Conservation (phyloP, 92 coral and sea anemone genomes). For the Palythoa heliodiscus region DNA sequence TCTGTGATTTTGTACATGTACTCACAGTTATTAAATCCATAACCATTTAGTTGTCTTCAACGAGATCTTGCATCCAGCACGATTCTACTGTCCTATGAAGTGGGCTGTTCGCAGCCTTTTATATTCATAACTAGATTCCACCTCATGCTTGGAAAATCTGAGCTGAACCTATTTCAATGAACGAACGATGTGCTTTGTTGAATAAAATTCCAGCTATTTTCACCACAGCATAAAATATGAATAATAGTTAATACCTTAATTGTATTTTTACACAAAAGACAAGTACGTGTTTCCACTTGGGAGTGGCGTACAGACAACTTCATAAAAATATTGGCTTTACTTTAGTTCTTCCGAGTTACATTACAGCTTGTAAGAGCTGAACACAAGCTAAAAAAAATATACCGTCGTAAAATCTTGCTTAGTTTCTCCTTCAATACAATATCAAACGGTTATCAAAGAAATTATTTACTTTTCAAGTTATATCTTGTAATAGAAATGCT, state of each 20-base stretch:
- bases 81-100: neutral
- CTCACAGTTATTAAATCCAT: neutral
- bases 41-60: neutral
- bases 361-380: no score
- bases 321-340: no score
- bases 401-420: no score
- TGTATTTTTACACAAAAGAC: neutral
- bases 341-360: no score
- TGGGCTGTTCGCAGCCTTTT: neutral
- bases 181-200: conserved; percentile 17
- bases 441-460: no score
- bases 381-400: no score
- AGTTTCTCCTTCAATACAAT: no score
- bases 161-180: neutral
- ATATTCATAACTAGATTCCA: conserved; percentile 18
- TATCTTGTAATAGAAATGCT: no score
- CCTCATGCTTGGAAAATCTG: conserved; percentile 2
- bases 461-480: no score
- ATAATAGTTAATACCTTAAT: neutral
- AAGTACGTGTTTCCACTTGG: neutral
- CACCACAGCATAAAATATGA: conserved; percentile 14
- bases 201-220: conserved; percentile 14
- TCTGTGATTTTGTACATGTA: neutral
- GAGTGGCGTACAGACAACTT: neutral
- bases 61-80: neutral